Conservation (phyloP, 2,797 vertebrate genomes). For the Hybognathus amarus region DNA sequence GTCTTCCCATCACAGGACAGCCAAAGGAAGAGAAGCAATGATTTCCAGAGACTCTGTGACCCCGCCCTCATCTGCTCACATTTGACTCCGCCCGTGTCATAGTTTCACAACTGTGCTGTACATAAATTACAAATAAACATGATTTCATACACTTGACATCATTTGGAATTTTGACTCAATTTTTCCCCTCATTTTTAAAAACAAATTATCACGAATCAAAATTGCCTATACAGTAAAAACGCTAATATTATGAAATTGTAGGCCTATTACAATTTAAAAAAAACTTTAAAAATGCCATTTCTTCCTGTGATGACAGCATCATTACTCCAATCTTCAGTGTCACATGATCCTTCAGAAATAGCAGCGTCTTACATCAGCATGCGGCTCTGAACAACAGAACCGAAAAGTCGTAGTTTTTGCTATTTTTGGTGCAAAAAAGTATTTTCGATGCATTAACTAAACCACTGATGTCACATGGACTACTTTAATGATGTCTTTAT, state of each 20-base stretch:
- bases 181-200: neutral
- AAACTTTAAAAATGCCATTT: neutral
- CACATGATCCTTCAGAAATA: neutral
- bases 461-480: too few relatives aligned
- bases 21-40: slow-evolving; percentile 87
- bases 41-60: slow-evolving; percentile 68
- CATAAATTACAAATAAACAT: slow-evolving; percentile 58
- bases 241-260: neutral
- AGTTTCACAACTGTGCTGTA: slow-evolving; percentile 48
- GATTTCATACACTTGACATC: slow-evolving; percentile 17
- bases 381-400: too few relatives aligned
- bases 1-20: slow-evolving; percentile 77
- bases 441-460: too few relatives aligned
- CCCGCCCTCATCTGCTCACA: slow-evolving; percentile 33
- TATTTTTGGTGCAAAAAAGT: too few relatives aligned
- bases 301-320: neutral
- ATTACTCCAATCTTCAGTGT: neutral
- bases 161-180: neutral
- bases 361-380: too few relatives aligned
- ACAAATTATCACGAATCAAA: neutral
- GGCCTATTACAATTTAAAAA: neutral
- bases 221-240: too few relatives aligned
- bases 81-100: slow-evolving; percentile 50
- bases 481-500: too few relatives aligned
- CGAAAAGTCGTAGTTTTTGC: too few relatives aligned